Base-by-base conservation (phyloP, 2,888 invertebrate species). In the Eilema griseolum region DNA sequence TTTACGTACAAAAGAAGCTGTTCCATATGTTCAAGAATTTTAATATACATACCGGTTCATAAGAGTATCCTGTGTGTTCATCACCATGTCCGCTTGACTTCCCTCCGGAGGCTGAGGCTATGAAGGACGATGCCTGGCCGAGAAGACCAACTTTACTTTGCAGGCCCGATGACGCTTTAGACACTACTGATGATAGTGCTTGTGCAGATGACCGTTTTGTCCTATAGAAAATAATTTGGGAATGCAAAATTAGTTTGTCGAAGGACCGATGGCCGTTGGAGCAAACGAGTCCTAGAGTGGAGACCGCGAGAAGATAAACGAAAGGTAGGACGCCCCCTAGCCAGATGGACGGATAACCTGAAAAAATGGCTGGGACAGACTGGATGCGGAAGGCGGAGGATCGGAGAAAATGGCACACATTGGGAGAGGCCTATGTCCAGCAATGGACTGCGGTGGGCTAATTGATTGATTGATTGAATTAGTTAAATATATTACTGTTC, bases 111-210 rank as follows among this genome's bases (percentile, higher is more conserved):
- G 95, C 95, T 1, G 96, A 94, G 0, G 94, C 89, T 31, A 96
- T 89, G 77, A 95, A 95, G 0, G 96, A 96, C 0, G 96, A 96
- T 0, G 96, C 96, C 80, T 95, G 95, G 0, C 96, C 96, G 23
- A 96, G 83, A 41, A 95, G 86, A 0, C 95, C 94, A 1, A 96
- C 86, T 83, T 96, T 96, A 67, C 93, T 93, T 79, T 95, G 95
- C 31, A 96, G 83, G 0, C 94, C 93, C 64, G 95, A 91, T 2
- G 96, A 89, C 57, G 95, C 91, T 71, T 95, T 95, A 14, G 94
- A 93, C 2, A 95, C 95, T 57, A 95, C 92, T 10, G 93, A 89
- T 4, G 92, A 83, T 33, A 96, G 74, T 76, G 94, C 91, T 87
- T 95, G 85, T 16, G 92, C 94, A 82, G 95, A 95, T 56, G 95